These are phyloP conservation scores for Nephila pilipes DNA, from an alignment of 1,140 invertebrate genomes.

Conservation along the genomic window DNA sequence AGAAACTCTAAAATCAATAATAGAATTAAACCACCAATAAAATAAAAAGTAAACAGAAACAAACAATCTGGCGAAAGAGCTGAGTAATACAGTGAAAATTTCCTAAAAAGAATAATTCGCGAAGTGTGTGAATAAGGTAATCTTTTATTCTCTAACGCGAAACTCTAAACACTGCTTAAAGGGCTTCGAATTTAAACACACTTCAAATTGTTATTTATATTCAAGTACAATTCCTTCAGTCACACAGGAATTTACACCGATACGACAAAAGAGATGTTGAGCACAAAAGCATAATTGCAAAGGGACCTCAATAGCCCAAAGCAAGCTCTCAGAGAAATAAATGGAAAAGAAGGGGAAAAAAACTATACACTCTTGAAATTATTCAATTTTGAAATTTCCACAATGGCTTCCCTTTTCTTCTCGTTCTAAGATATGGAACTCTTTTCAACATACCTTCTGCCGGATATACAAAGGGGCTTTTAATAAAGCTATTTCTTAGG, in stretches of 20 bases:
- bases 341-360: not conserved
- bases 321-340: not conserved
- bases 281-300: not conserved
- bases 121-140: not conserved
- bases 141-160: not conserved
- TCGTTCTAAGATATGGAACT: not conserved
- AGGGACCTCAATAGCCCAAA: not conserved
- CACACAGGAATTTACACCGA: not conserved
- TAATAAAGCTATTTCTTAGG: not conserved
- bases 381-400: slow-evolving; percentile 24
- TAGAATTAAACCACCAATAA: too few species aligned
- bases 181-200: not conserved
- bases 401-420: not conserved
- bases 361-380: not conserved
- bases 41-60: too few species aligned
- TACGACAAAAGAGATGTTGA: not conserved
- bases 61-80: too few species aligned
- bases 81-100: too few species aligned
- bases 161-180: not conserved
- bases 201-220: slow-evolving; percentile 22
- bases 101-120: too few species aligned
- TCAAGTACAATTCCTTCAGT: not conserved
- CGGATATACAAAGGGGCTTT: not conserved
- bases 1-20: too few species aligned
- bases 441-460: not conserved